These are phyloP conservation scores for Drymodes brunneopygia DNA, from an alignment of 2,113 vertebrate genomes.

Conservation along the genomic window DNA sequence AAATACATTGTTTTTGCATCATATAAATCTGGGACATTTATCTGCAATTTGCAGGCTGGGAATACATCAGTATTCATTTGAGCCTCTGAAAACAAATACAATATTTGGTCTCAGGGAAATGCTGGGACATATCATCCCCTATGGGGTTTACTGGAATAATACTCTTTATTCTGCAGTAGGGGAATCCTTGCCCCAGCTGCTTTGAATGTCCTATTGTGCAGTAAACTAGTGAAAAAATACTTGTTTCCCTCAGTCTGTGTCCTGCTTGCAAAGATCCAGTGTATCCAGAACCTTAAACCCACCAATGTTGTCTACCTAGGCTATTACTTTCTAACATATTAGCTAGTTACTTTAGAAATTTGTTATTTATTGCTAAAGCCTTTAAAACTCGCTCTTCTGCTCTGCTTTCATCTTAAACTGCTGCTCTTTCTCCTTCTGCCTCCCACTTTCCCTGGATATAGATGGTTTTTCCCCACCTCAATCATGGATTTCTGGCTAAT, in stretches of 20 bases:
- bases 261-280: neutral
- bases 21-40: neutral
- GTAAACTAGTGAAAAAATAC: neutral
- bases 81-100: neutral
- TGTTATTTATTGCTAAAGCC: neutral
- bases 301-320: neutral
- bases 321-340: neutral
- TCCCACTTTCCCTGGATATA: slow-evolving; percentile 38
- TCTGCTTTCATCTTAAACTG: neutral
- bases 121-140: neutral
- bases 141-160: slow-evolving; percentile 10
- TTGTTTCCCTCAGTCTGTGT: neutral
- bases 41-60: neutral
- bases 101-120: neutral
- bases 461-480: slow-evolving; percentile 91
- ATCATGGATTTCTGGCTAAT: slow-evolving; percentile 82
- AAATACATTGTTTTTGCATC: slow-evolving; percentile 25
- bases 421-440: slow-evolving; percentile 34
- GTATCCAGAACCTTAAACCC: neutral
- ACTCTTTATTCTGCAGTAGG: slow-evolving; percentile 4
- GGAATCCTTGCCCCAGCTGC: neutral
- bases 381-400: neutral
- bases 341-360: neutral
- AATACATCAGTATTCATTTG: neutral
- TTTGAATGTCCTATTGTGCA: neutral